These are phyloP conservation scores for Tipula unca DNA, from an alignment of 2,888 invertebrate species.

Conservation along the genomic window DNA sequence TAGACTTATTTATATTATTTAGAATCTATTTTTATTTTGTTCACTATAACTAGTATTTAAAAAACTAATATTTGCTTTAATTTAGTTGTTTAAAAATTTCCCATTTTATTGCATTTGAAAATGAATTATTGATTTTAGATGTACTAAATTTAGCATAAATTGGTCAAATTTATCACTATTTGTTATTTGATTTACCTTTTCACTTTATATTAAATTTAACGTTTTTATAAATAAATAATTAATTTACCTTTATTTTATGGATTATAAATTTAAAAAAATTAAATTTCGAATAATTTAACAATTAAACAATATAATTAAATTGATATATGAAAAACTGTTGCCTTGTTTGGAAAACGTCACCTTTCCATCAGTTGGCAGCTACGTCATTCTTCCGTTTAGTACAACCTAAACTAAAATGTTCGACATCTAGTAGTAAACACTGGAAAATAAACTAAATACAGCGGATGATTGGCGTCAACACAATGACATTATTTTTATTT, in stretches of 20 bases:
- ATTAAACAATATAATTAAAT: background rate
- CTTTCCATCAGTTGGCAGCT: conserved; percentile 26
- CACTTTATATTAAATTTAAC: background rate
- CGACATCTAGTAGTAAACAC: background rate
- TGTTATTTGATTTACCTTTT: background rate
- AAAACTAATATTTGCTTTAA: background rate
- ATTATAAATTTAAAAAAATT: background rate
- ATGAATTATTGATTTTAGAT: background rate
- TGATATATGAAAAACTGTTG: background rate
- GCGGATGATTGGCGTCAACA: too few species aligned
- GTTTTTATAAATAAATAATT: background rate
- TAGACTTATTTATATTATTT: background rate
- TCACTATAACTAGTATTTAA: background rate
- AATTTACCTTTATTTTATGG: background rate
- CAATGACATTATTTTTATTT: too few species aligned
- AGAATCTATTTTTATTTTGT: background rate
- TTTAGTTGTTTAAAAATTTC: background rate
- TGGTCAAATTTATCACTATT: background rate
- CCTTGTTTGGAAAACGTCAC: conserved; percentile 24
- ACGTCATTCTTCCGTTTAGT: conserved; percentile 27
- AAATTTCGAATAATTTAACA: background rate
- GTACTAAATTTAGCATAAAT: background rate
- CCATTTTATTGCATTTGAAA: background rate
- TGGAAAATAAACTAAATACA: background rate
- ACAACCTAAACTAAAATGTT: background rate